Evolutionary conservation across 2,888 invertebrate species (phyloP).

Genomic region (Sphaerophoria taeniata): DNA sequence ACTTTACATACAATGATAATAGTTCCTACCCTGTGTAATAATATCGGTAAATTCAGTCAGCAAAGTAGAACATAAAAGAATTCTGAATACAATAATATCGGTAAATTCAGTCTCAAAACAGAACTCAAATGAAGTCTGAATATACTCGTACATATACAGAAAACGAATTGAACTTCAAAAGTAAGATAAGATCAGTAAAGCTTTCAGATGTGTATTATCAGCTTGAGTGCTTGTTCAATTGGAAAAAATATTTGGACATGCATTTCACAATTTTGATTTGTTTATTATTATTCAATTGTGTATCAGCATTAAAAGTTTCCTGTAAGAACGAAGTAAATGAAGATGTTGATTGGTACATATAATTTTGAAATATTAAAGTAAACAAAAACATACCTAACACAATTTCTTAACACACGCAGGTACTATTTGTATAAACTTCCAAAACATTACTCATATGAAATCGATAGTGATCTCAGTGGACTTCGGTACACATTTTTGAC

Average conservation of each 20-base stretch:
- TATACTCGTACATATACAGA: not conserved
- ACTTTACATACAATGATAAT: too few relatives aligned
- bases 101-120: too few relatives aligned
- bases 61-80: too few relatives aligned
- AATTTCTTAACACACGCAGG: slow-evolving; percentile 84
- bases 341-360: slow-evolving; percentile 54
- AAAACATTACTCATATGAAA: slow-evolving; percentile 84
- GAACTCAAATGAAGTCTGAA: too few relatives aligned
- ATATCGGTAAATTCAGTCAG: not conserved
- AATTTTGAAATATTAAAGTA: not conserved
- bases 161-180: slow-evolving; percentile 11
- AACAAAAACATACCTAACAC: not conserved
- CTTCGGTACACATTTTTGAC: slow-evolving; percentile 89
- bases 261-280: not conserved
- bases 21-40: not conserved
- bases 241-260: not conserved
- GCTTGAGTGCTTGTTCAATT: not conserved
- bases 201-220: not conserved
- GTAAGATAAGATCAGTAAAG: slow-evolving; percentile 4
- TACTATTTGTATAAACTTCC: slow-evolving; percentile 93
- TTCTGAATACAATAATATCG: too few relatives aligned
- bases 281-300: slow-evolving; percentile 10
- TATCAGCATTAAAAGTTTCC: slow-evolving; percentile 75
- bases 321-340: slow-evolving; percentile 75
- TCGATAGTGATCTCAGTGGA: slow-evolving; percentile 83